Base-by-base conservation (phyloP, 2,888 invertebrate species). In the Leptarthrus brevirostris region DNA sequence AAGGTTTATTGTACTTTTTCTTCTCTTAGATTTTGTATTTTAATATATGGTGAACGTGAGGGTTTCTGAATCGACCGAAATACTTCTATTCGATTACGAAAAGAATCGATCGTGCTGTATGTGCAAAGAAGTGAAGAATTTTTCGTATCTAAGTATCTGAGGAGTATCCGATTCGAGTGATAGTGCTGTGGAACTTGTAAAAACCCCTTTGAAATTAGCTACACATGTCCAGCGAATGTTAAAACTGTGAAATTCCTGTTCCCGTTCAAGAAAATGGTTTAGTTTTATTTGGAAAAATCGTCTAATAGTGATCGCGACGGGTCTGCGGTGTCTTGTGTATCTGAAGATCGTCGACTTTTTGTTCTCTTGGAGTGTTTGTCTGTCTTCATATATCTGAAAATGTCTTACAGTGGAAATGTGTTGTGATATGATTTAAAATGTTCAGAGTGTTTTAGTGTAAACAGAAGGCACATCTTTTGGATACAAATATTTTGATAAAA, bases 261-360 rank as follows among this genome's bases (percentile, higher is more conserved):
- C 30, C 10, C 56, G 3, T 14, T 30, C 30, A 56, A 54, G 16
- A 30, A 56, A 56, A 30, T 56, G 56, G 8, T 56, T 56, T n/a
- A n/a, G 56, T 30, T 56, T 56, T 34, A n/a, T 56, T 56, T 56
- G 4, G 8, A 30, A 30, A 30, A 30, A 8, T 30, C 30, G 4
- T 56, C 56, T 56, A 56, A 22, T 56, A 30, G 16, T 49, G 30
- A 30, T 30, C 30, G 30, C 30, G 30, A 30, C 30, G 30, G 30
- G 30, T 30, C n/a, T 30, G 30, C 30, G 3, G 30, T 56, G 56
- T 56, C 8, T 34, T 56, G 24, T 6, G 56, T 16, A 56, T 56
- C 18, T 30, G 16, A 34, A 30, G 26, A 56, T 30, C 14, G 30
- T 16, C 30, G 34, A 30, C 26, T 56, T 56, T 12, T 30, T 8